Evolutionary conservation across 2,888 invertebrate genomes (phyloP).

Genomic region (Apamea monoglypha): DNA sequence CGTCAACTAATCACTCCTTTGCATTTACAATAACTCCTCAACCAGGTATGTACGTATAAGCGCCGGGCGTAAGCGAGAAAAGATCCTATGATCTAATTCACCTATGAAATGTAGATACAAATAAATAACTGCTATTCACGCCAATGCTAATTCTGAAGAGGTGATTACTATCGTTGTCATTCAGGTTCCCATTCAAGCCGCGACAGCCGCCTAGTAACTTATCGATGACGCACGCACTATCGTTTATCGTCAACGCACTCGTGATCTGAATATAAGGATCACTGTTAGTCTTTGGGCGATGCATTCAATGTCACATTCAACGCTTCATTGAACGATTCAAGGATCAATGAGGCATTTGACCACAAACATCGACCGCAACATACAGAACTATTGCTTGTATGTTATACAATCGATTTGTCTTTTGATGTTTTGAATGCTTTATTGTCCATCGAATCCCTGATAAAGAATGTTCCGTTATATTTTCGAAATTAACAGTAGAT

Average conservation of each 20-base stretch:
- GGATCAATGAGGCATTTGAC: constrained; percentile 55
- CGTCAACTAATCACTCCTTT: background rate
- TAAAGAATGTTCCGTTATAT: constrained; percentile 8
- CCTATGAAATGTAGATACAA: background rate
- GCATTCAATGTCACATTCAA: constrained; percentile 66
- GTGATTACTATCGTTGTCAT: constrained; percentile 39
- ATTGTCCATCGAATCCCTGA: background rate
- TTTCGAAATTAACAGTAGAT: constrained; percentile 1
- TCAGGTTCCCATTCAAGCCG: constrained; percentile 52
- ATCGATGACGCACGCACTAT: constrained; percentile 62
- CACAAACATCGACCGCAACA: constrained; percentile 47
- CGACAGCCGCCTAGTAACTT: constrained; percentile 53
- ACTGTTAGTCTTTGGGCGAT: constrained; percentile 53
- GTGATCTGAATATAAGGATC: constrained; percentile 65
- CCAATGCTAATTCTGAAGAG: constrained; percentile 23
- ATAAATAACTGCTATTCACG: constrained; percentile 20
- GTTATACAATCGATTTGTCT: background rate
- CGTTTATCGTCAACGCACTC: constrained; percentile 52
- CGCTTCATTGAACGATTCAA: constrained; percentile 62
- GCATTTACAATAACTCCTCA: background rate
- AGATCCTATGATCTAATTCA: background rate
- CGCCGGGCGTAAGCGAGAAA: background rate
- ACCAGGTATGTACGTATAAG: background rate
- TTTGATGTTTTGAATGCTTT: background rate
- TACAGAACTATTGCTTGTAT: constrained; percentile 28